A percentile compares a stretch with the other conserved stretches of the same genome.
Evolutionary conservation across 2,113 vertebrate species (phyloP).

Genomic region (Brachyistius frenatus): DNA sequence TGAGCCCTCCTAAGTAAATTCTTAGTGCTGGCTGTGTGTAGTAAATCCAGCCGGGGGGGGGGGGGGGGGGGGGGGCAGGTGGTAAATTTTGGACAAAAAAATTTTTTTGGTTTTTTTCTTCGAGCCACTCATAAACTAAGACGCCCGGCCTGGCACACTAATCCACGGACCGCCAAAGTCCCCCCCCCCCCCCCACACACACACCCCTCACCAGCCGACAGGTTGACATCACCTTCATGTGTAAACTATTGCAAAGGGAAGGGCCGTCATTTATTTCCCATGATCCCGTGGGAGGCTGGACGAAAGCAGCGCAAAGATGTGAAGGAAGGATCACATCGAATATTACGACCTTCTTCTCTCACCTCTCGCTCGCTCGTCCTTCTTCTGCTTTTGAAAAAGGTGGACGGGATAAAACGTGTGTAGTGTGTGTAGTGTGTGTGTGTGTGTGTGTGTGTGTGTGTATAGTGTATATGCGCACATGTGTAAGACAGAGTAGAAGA

Average conservation of each 20-base stretch:
- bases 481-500: background rate
- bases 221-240: constrained; percentile 78
- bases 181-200: constrained; percentile 27
- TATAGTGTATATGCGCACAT: background rate
- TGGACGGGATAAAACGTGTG: constrained; percentile 20
- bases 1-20: constrained; percentile 72
- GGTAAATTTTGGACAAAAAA: constrained; percentile 80
- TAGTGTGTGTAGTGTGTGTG: background rate
- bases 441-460: background rate
- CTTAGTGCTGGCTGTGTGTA: constrained; percentile 49
- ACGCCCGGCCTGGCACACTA: constrained; percentile 70
- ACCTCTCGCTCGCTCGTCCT: constrained; percentile 41
- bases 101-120: constrained; percentile 65
- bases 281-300: constrained; percentile 63
- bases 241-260: constrained; percentile 73
- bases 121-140: constrained; percentile 72
- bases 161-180: constrained; percentile 64
- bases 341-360: constrained; percentile 65
- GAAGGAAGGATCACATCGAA: constrained; percentile 69
- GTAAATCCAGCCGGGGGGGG: constrained; percentile 77
- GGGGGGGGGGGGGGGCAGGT: constrained; percentile 48
- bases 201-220: constrained; percentile 44
- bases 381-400: constrained; percentile 54
- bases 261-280: constrained; percentile 75
- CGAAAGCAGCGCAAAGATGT: constrained; percentile 50